A percentile compares a stretch with the other conserved stretches of the same genome.
Conservation (phyloP, 1,140 invertebrate species). For the Melitaea cinxia region DNA sequence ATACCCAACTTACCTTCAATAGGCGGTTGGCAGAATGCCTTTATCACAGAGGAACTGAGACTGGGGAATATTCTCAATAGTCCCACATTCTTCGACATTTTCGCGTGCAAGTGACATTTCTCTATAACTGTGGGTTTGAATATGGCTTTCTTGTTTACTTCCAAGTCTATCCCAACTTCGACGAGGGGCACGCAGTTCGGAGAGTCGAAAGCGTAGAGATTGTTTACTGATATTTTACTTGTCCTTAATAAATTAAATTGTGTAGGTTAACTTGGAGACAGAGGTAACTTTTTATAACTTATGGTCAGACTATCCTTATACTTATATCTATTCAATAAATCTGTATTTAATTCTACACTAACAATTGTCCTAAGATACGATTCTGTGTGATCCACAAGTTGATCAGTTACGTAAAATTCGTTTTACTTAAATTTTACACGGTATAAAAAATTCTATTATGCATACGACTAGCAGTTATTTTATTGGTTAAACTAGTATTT, state of each 20-base stretch:
- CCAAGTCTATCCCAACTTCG: conserved; percentile 88
- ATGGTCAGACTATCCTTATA: too few species aligned
- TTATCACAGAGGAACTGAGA: conserved; percentile 90
- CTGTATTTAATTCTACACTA: too few species aligned
- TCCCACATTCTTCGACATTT: conserved; percentile 93
- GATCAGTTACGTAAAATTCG: too few species aligned
- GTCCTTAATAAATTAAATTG: conserved; percentile 74
- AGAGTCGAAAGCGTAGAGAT: conserved; percentile 94
- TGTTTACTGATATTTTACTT: conserved; percentile 90
- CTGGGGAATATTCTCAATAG: conserved; percentile 94
- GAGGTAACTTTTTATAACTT: too few species aligned
- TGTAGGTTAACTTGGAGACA: too few species aligned
- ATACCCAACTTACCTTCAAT: conserved; percentile 84
- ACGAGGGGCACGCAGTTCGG: conserved; percentile 95
- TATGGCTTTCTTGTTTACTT: conserved; percentile 90
- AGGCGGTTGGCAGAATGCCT: conserved; percentile 91
- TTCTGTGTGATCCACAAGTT: too few species aligned
- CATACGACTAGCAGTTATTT: too few species aligned
- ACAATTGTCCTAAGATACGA: too few species aligned
- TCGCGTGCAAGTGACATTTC: conserved; percentile 89
- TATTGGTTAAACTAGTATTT: too few species aligned
- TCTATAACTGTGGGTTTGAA: conserved; percentile 88
- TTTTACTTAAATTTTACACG: too few species aligned
- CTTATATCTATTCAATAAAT: too few species aligned
- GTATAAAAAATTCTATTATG: too few species aligned